These are phyloP conservation scores for Ptychochromis oligacanthus DNA, from an alignment of 2,113 vertebrate species.

Conservation along the genomic window DNA sequence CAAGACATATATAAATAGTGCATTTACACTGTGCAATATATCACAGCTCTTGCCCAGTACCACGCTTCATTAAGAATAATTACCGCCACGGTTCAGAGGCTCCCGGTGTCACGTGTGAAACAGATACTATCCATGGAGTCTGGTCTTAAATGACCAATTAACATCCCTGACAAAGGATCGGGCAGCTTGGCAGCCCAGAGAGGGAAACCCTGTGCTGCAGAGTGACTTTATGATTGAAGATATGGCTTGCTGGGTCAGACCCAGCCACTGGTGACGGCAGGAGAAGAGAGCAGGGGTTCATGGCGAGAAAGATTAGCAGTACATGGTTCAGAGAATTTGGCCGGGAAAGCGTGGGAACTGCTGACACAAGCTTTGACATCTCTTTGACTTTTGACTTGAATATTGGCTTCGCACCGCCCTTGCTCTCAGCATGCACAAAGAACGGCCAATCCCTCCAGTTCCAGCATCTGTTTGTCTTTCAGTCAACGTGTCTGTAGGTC, in stretches of 20 bases:
- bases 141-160: constrained; percentile 62
- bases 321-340: constrained; percentile 41
- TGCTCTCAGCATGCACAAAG: constrained; percentile 19
- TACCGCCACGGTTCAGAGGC: constrained; percentile 49
- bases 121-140: constrained; percentile 43
- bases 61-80: constrained; percentile 66
- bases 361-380: constrained; percentile 42
- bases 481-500: background rate
- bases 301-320: constrained; percentile 46
- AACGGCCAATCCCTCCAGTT: constrained; percentile 31
- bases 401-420: constrained; percentile 14
- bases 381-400: constrained; percentile 40
- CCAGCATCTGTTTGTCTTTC: constrained; percentile 6
- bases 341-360: constrained; percentile 63
- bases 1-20: background rate
- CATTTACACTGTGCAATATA: background rate
- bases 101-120: constrained; percentile 60
- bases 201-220: constrained; percentile 11
- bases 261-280: background rate
- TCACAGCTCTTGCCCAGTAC: background rate
- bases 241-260: constrained; percentile 42
- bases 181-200: constrained; percentile 20
- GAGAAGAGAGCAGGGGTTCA: constrained; percentile 13
- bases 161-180: constrained; percentile 42
- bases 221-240: constrained; percentile 46